These are phyloP conservation scores for Microtus agrestis DNA, from an alignment of 2,797 vertebrate species.

Conservation along the genomic window DNA sequence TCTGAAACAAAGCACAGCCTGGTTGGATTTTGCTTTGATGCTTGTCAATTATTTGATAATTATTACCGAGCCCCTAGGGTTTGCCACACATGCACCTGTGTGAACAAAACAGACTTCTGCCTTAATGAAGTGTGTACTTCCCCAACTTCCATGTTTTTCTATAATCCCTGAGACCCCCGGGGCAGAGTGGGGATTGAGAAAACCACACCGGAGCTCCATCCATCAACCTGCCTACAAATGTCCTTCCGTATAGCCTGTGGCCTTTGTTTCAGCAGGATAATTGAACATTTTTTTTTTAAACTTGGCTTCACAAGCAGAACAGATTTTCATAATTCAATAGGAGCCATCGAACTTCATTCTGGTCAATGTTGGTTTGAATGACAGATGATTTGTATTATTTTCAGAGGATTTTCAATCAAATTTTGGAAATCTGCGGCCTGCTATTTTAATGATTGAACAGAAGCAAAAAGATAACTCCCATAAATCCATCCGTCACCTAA, in stretches of 20 bases:
- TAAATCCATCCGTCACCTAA: not conserved
- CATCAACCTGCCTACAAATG: not conserved
- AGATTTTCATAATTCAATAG: conserved; percentile 54
- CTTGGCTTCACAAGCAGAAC: conserved; percentile 52
- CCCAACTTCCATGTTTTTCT: not conserved
- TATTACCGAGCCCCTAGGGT: conserved; percentile 40
- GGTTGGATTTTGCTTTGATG: conserved; percentile 21
- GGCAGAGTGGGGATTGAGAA: not conserved
- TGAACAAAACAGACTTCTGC: conserved; percentile 38
- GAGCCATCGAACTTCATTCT: conserved; percentile 33
- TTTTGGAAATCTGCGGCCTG: conserved; percentile 47
- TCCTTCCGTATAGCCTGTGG: not conserved
- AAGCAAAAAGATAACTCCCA: conserved; percentile 12
- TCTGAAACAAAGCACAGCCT: conserved; percentile 22
- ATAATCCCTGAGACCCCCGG: not conserved
- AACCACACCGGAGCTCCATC: not conserved
- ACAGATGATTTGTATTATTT: conserved; percentile 64
- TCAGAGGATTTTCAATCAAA: conserved; percentile 59
- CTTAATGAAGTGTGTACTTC: not conserved
- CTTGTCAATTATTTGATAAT: conserved; percentile 5
- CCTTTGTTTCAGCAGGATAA: conserved; percentile 15
- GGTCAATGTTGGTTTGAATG: conserved; percentile 46
- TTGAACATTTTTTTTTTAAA: conserved; percentile 11
- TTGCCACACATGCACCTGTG: not conserved
- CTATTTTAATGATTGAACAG: conserved; percentile 29